Percentiles rank a stretch among this genome's conserved stretches.
phyloP scores from a whole-genome alignment of 2,888 invertebrate genomes.

The Zhengitettix transpicula region DNA sequence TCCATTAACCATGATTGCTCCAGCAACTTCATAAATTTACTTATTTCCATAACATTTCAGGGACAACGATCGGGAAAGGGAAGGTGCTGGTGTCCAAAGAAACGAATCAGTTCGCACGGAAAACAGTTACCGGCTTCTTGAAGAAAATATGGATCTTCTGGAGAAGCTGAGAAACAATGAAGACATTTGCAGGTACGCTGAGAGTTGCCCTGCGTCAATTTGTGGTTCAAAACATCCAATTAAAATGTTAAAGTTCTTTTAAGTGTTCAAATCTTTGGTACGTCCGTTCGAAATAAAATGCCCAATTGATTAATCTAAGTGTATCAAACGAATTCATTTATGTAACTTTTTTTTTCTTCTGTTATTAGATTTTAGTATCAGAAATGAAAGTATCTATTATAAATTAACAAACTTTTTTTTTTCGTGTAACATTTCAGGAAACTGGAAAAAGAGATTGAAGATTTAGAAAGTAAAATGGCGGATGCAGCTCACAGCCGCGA shows the following conservation, averaged over 20 bases:
- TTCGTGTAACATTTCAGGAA: slow-evolving; percentile 14
- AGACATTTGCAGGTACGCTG: slow-evolving; percentile 21
- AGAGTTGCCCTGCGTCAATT: neutral
- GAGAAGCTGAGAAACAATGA: slow-evolving; percentile 28
- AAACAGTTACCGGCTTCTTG: slow-evolving; percentile 30
- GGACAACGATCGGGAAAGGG: slow-evolving; percentile 20
- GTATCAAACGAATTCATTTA: too few species aligned
- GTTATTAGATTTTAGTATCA: too few species aligned
- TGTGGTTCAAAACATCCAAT: too few species aligned
- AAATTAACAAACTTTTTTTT: too few species aligned
- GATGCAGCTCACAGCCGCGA: slow-evolving; percentile 17
- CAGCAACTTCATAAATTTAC: too few species aligned
- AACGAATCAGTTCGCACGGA: slow-evolving; percentile 21
- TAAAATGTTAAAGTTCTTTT: too few species aligned
- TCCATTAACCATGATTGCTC: too few species aligned
- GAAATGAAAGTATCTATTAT: too few species aligned
- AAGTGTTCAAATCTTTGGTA: too few species aligned
- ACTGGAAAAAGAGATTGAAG: slow-evolving; percentile 23
- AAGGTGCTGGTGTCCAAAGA: slow-evolving; percentile 4
- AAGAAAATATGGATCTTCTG: slow-evolving; percentile 29
- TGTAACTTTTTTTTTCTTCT: too few species aligned
- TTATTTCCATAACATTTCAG: slow-evolving; percentile 17
- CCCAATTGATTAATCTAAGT: too few species aligned
- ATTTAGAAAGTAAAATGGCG: slow-evolving; percentile 21
- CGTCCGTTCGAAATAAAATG: too few species aligned